Evolutionary conservation across 2,113 vertebrate genomes (phyloP).

Genomic region (Zootoca vivipara): DNA sequence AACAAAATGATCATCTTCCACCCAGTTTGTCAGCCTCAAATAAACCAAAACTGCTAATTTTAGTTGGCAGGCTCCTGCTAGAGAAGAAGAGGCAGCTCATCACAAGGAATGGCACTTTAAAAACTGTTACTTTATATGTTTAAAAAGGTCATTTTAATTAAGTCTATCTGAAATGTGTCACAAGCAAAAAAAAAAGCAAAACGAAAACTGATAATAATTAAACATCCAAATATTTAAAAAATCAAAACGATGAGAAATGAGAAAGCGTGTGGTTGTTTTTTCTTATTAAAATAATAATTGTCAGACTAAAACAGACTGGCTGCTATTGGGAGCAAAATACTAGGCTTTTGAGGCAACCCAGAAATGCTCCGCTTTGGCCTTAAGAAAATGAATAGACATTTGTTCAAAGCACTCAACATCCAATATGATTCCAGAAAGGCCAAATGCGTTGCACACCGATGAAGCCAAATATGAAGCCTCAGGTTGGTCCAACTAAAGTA

Average conservation of each 20-base stretch:
- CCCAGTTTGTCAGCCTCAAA: slow-evolving; percentile 43
- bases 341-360: not conserved
- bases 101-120: slow-evolving; percentile 58
- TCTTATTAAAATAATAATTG: not conserved
- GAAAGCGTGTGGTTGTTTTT: not conserved
- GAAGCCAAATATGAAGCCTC: not conserved
- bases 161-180: slow-evolving; percentile 49
- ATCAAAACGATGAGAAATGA: not conserved
- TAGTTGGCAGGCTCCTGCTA: slow-evolving; percentile 62
- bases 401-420: not conserved
- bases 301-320: not conserved
- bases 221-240: not conserved
- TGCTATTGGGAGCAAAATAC: not conserved
- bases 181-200: not conserved
- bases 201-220: not conserved
- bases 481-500: not conserved
- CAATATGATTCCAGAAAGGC: not conserved
- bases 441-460: not conserved
- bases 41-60: slow-evolving; percentile 58
- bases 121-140: slow-evolving; percentile 61
- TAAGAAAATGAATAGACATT: not conserved
- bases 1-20: slow-evolving; percentile 23
- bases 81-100: slow-evolving; percentile 55
- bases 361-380: not conserved
- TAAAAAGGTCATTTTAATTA: slow-evolving; percentile 69